Evolutionary conservation across 2,113 vertebrate genomes (phyloP).

Genomic region (Balaeniceps rex): DNA sequence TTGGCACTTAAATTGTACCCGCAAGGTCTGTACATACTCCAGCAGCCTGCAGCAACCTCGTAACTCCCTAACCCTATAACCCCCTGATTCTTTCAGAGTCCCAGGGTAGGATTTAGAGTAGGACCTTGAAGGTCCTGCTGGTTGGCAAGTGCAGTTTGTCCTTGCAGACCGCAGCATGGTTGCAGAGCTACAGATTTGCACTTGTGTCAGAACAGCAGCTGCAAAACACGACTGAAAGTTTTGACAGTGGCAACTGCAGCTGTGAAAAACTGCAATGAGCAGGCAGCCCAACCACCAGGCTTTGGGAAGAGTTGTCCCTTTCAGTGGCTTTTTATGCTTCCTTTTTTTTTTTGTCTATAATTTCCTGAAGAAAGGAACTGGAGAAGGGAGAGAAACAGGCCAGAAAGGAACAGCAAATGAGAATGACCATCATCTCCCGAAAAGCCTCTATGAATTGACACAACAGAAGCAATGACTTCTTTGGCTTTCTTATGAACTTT

Average conservation of each 20-base stretch:
- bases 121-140: background rate
- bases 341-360: background rate
- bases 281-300: background rate
- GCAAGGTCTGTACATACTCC: background rate
- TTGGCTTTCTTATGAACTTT: background rate
- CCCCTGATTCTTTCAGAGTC: background rate
- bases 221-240: background rate
- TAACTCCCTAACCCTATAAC: background rate
- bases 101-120: background rate
- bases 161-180: background rate
- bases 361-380: background rate
- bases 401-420: background rate
- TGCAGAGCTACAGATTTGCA: background rate
- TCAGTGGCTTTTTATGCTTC: background rate
- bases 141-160: background rate
- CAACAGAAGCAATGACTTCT: slow-evolving; percentile 6
- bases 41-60: background rate
- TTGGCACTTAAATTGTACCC: background rate
- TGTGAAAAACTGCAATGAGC: background rate
- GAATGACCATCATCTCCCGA: background rate
- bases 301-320: background rate
- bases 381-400: background rate
- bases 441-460: background rate
- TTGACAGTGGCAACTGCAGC: background rate
- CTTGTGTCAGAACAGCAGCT: background rate